These are phyloP conservation scores for Helicoverpa armigera DNA, from an alignment of 1,140 invertebrate genomes.

Conservation along the genomic window DNA sequence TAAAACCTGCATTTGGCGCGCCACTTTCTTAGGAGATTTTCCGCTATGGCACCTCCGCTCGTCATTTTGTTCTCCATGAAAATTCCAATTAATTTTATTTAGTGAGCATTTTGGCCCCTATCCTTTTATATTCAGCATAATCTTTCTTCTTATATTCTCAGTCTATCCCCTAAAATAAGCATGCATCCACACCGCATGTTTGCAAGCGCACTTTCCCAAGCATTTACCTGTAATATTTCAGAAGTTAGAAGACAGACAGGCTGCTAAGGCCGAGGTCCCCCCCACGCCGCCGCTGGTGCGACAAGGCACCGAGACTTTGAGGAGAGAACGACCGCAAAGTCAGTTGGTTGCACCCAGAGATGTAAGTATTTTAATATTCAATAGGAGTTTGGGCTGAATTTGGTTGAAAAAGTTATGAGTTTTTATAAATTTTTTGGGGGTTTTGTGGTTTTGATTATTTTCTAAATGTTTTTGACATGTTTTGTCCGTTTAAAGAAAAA, in stretches of 20 bases:
- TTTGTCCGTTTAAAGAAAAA: too few relatives aligned
- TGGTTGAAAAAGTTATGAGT: too few relatives aligned
- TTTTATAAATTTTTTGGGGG: neutral
- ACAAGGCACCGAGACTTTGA: slow-evolving; percentile 79
- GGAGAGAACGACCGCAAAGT: slow-evolving; percentile 74
- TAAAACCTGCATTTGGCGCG: too few relatives aligned
- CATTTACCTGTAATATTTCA: slow-evolving; percentile 51
- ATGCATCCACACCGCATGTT: neutral
- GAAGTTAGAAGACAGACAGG: slow-evolving; percentile 59
- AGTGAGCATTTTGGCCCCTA: too few relatives aligned
- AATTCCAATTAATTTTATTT: too few relatives aligned
- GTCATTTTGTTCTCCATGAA: too few relatives aligned
- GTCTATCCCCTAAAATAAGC: neutral
- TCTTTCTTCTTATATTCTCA: too few relatives aligned
- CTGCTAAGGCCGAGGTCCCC: slow-evolving; percentile 55
- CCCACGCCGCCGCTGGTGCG: slow-evolving; percentile 71
- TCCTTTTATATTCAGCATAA: too few relatives aligned
- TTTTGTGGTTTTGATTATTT: neutral
- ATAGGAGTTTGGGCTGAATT: too few relatives aligned
- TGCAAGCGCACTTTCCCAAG: slow-evolving; percentile 1
- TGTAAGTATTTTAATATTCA: slow-evolving; percentile 61
- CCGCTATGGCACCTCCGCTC: too few relatives aligned
- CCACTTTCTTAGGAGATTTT: too few relatives aligned
- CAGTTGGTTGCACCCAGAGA: slow-evolving; percentile 76
- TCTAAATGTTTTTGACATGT: too few relatives aligned